These are phyloP conservation scores for Ibidorhyncha struthersii DNA, from an alignment of 2,113 vertebrate species.

Conservation along the genomic window DNA sequence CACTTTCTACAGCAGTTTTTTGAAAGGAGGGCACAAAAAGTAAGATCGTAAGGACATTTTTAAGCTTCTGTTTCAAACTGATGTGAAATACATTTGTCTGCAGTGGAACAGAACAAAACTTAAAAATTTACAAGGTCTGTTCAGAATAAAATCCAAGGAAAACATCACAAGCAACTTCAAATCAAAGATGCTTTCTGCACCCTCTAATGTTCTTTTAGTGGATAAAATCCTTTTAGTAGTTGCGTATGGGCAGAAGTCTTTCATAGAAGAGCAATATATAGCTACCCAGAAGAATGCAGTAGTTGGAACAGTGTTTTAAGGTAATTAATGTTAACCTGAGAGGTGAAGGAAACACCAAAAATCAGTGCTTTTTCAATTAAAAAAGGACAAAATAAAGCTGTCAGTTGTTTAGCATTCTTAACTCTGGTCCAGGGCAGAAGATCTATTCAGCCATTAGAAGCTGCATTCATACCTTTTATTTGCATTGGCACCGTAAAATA, in stretches of 20 bases:
- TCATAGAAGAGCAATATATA: neutral
- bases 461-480: neutral
- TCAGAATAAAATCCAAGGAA: neutral
- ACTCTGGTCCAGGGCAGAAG: neutral
- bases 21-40: neutral
- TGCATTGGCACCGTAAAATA: slow-evolving; percentile 27
- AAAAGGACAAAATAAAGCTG: neutral
- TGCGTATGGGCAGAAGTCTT: neutral
- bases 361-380: neutral
- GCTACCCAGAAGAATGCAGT: neutral
- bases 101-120: neutral
- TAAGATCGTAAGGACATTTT: neutral
- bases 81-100: neutral
- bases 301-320: neutral
- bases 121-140: neutral
- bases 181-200: neutral
- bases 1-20: neutral
- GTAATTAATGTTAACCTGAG: neutral
- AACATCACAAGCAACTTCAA: neutral
- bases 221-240: neutral
- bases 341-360: neutral
- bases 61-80: neutral
- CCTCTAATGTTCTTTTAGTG: neutral
- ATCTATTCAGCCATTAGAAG: neutral
- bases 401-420: neutral